phyloP scores from a whole-genome alignment of 1,140 invertebrate species.

The Plodia interpunctella region DNA sequence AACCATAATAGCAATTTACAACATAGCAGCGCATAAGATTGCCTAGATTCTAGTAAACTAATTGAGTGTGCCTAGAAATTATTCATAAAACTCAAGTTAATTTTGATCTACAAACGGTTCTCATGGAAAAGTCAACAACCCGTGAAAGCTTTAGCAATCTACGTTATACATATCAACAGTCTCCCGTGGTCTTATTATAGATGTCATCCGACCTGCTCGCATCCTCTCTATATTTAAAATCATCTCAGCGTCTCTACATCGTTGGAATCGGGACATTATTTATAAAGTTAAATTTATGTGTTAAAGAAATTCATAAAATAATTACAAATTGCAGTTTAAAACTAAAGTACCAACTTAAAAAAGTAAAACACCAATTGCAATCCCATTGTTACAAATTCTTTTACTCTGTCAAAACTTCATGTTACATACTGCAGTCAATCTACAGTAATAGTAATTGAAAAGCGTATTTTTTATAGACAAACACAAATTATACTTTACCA shows the following conservation, averaged over 20 bases:
- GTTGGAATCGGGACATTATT: constrained; percentile 28
- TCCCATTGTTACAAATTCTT: no score
- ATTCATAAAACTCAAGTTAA: background rate
- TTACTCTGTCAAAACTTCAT: no score
- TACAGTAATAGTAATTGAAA: no score
- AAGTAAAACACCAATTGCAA: no score
- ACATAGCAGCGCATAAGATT: no score
- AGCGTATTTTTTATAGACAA: no score
- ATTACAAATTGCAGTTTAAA: no score
- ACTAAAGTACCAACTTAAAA: no score
- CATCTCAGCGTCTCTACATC: constrained; percentile 37
- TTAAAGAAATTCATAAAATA: no score
- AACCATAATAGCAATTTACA: no score
- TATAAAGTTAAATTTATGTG: constrained; percentile 1
- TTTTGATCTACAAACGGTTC: background rate
- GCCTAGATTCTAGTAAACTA: no score
- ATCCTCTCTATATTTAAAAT: constrained; percentile 73
- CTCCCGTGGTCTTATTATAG: constrained; percentile 73
- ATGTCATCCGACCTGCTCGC: constrained; percentile 72
- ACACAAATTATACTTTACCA: background rate
- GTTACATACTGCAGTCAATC: no score
- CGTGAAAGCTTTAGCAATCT: constrained; percentile 60
- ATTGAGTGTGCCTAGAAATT: background rate
- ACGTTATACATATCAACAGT: constrained; percentile 54
- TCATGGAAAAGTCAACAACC: constrained; percentile 60